Percentiles rank a stretch among this genome's conserved stretches.
phyloP scores from a whole-genome alignment of 2,113 vertebrate species.

The Myiozetetes cayanensis region DNA sequence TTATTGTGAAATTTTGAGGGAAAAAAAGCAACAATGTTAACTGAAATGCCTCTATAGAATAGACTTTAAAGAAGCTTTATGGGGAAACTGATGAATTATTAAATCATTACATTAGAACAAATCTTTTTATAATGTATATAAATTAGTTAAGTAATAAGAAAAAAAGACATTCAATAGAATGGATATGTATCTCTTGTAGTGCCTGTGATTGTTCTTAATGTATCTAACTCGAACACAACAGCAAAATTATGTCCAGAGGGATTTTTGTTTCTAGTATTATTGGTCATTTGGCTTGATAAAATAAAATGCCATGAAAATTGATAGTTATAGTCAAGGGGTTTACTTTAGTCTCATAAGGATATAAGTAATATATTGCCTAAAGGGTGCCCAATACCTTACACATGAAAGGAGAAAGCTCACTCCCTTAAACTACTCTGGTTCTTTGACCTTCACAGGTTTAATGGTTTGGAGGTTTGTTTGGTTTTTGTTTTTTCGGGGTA shows the following conservation, averaged over 20 bases:
- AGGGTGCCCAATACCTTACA: background rate
- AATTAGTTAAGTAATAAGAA: background rate
- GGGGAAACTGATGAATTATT: background rate
- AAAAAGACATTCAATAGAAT: background rate
- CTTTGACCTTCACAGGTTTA: background rate
- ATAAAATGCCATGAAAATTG: background rate
- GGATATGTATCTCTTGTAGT: background rate
- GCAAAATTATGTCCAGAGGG: background rate
- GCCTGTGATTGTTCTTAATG: fast-evolving
- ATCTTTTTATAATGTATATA: background rate
- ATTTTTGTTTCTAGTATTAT: background rate
- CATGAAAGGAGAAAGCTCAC: background rate
- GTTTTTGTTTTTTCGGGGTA: background rate
- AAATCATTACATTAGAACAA: background rate
- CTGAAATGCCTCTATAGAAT: background rate
- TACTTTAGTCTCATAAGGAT: background rate
- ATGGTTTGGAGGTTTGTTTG: background rate
- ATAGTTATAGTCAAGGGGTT: background rate
- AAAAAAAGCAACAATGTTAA: background rate
- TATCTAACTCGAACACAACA: background rate
- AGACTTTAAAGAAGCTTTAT: background rate
- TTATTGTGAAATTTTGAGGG: background rate
- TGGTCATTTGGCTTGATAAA: background rate
- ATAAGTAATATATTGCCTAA: background rate
- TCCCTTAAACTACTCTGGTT: background rate